Evolutionary conservation across 2,113 vertebrate species (phyloP), one percentile per base, ranked within the genome.

Genomic region (Perca fluviatilis): DNA sequence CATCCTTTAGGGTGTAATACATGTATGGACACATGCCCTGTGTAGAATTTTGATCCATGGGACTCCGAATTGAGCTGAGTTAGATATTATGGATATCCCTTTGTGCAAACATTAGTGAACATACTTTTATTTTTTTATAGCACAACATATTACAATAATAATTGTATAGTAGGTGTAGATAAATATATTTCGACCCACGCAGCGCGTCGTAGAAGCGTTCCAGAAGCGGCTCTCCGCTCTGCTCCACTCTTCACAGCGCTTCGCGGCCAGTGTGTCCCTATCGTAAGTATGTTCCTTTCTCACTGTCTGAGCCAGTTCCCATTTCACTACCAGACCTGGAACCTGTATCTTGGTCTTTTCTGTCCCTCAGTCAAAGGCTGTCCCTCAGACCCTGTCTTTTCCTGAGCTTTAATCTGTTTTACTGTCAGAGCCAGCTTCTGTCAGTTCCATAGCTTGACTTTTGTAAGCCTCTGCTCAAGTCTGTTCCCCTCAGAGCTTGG

Each of bases 401-500:
- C 43, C 43, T 63, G 50, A 66, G 25, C 16, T 21, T 27, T 47
- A 66, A 74, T 77, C 43, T 33, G 68, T 82, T 49, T 77, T 21
- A 11, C 50, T 79, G 30, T 65, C 43, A 61, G 60, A 51, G 12
- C 33, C 54, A 51, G 54, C 60, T 21, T 80, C n/a, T 49, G 4
- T 58, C 66, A 74, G 5, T 82, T 70, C 53, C 61, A n/a, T 62
- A 56, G 36, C 73, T 77, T 80, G 56, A 58, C 53, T 60, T 77
- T 18, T 56, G 23, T 67, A 64, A 80, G 5, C 23, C 51, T 36
- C 27, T 62, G 60, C 21, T 80, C 25, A 47, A 43, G 15, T 33
- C n/a, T 77, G 36, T 51, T 61, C 50, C 50, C 16, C 25, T 71
- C 64, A 64, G 23, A 80, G 70, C 30, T 16, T 77, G 58, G 72